Evolutionary conservation across 2,797 vertebrate genomes (phyloP), one percentile per base, ranked within the genome.

Genomic region (Melanotaenia nigrans): DNA sequence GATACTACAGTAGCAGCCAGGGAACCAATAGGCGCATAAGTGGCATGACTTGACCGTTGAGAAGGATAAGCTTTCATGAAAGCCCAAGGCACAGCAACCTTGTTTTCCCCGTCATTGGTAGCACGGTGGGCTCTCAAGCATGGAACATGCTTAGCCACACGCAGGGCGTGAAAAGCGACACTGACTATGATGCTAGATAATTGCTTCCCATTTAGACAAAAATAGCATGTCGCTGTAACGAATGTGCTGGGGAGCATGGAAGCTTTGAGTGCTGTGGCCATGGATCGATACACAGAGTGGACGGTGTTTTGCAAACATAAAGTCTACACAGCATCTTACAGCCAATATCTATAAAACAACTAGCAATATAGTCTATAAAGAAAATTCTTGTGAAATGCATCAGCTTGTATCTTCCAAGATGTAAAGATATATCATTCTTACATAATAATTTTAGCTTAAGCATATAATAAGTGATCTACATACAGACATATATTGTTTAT

Each of bases 171-270:
- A 92, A 95, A 94, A 93, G 91, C 79, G 88, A 93, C 92, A 92
- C 92, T 87, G 91, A 88, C 92, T 91, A 83, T 93, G 92, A 94
- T 93, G 92, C 93, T 91, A 90, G 93, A 91, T 95, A 94, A 95
- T 95, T 94, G 92, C 92, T 95, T 95, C 92, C 92, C 92, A 93
- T 94, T 94, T 93, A 75, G 92, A 93, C 92, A 90, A 92, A 95
- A 95, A 95, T 95, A 95, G 95, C 91, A 89, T 84, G 89, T 93
- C 89, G 77, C 85, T 85, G 77, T 83, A 90, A 90, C 75, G 47
- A 90, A 92, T 85, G 88, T 85, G 84, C 90, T 83, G 84, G 85
- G 87, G 89, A 92, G 88, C 85, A 85, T 87, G 87, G 89, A 82
- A 91, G 87, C 85, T 82, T 79, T 83, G 87, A 92, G 89, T 85